Evolutionary conservation across 1,140 invertebrate genomes (phyloP), one percentile per base, ranked within the genome.

Genomic region (Callitettix versicolor): DNA sequence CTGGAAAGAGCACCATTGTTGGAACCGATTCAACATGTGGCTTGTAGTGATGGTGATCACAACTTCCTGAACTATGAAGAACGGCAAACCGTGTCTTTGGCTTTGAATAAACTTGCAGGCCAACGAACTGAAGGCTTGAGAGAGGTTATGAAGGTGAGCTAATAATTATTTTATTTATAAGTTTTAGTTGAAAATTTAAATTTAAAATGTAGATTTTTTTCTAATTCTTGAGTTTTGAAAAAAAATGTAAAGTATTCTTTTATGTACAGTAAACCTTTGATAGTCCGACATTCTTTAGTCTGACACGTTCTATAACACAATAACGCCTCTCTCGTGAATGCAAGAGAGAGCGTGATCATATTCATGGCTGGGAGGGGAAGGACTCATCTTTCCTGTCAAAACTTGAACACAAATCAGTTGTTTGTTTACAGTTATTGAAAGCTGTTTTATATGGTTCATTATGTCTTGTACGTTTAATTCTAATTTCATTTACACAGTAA

Each of bases 51-150:
- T 42, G 33, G 15, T 2, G 70, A 74, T 59, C 71, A 73, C 33
- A 80, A 79, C 58, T 84, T 82, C 71, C 73, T 86, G 6, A 81
- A 81, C 70, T 84, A 79, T 60, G 79, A 84, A 40, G 81, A 86
- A 67, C 68, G 82, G 15, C 69, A 69, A 26, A 67, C 71, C 11
- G 70, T 81, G 12, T 75, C 76, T 1, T 67, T 70, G 24, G 80
- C 79, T 1, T 68, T 86, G 49, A 71, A 78, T 61, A 83, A 83
- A 61, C 67, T 85, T 3, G 72, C 78, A 6, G 43, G 11, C 0
- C 81, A 84, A 57, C 73, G 81, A 43, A 67, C 80, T 14, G 79
- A 81, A 36, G 76, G 84, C 58, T 74, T 82, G 42, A 68, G 74
- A 54, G 77, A 76, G 20, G 67, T 77, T 15, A 74, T 79, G 46